A percentile compares a stretch with the other conserved stretches of the same genome.
phyloP scores from a whole-genome alignment of 2,113 vertebrate species.

The Apaloderma vittatum region DNA sequence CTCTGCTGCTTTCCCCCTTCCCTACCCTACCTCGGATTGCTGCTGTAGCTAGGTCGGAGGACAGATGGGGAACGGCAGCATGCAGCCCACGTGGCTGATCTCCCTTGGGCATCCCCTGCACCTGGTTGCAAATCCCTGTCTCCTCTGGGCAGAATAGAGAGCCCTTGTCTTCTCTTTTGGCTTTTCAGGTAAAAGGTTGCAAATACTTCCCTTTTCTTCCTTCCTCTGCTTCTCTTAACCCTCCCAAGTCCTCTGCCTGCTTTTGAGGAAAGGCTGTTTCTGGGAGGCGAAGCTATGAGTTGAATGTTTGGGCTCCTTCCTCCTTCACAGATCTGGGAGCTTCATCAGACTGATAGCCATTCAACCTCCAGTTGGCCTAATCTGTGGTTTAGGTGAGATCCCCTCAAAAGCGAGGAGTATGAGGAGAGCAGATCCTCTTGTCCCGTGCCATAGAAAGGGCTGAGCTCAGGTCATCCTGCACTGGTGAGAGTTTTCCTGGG shows the following conservation, averaged over 20 bases:
- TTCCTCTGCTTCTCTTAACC: background rate
- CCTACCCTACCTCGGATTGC: background rate
- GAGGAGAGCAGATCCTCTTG: background rate
- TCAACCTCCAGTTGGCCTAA: background rate
- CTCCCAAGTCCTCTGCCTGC: background rate
- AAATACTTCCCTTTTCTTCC: background rate
- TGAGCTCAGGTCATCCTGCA: background rate
- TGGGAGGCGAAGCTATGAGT: rapidly evolving
- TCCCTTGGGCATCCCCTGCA: rapidly evolving
- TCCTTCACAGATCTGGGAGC: background rate
- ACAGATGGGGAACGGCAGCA: background rate
- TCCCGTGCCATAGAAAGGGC: background rate
- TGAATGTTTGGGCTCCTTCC: background rate
- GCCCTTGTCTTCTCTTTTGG: background rate
- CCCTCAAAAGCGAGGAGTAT: background rate
- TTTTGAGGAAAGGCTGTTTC: background rate
- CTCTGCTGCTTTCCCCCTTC: background rate
- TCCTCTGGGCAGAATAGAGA: background rate
- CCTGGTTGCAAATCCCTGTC: rapidly evolving
- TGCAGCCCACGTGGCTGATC: rapidly evolving
- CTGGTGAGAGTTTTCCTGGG: background rate
- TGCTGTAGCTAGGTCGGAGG: background rate
- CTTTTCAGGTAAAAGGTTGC: background rate
- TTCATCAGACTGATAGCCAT: background rate
- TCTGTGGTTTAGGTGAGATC: background rate